Conservation (phyloP, 2,797 vertebrate genomes). For the Cheirogaleus major region DNA sequence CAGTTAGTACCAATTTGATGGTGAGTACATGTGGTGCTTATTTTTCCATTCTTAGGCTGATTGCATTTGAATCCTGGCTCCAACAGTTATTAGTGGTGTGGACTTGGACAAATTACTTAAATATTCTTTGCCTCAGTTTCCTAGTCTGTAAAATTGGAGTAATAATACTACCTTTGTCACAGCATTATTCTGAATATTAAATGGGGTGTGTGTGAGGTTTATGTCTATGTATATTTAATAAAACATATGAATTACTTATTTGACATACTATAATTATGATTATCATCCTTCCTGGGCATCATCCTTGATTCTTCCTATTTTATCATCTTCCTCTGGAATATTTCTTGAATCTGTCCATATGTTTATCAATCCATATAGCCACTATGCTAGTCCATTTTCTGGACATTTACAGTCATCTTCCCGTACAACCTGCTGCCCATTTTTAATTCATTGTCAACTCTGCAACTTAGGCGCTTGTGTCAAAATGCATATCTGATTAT, state of each 20-base stretch:
- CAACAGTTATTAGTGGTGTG: background rate
- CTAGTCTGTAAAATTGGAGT: background rate
- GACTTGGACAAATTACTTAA: background rate
- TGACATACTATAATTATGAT: background rate
- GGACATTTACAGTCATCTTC: background rate
- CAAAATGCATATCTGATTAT: background rate
- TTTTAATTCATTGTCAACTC: background rate
- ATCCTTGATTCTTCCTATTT: background rate
- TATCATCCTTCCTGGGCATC: background rate
- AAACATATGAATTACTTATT: background rate
- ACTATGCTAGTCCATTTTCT: background rate
- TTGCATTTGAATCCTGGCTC: background rate
- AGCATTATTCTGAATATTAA: background rate
- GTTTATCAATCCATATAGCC: background rate
- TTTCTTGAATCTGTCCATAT: background rate
- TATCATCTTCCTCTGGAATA: background rate
- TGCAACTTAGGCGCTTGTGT: background rate
- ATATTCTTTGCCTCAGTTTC: slow-evolving; percentile 25
- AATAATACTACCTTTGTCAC: background rate
- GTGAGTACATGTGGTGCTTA: too few relatives aligned
- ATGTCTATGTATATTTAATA: background rate
- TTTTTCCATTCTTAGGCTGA: background rate
- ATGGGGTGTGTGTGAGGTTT: background rate
- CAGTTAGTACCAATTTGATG: too few relatives aligned
- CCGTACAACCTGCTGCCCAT: background rate